Base-by-base conservation (phyloP, 2,888 invertebrate species). In the Syrphus vitripennis region DNA sequence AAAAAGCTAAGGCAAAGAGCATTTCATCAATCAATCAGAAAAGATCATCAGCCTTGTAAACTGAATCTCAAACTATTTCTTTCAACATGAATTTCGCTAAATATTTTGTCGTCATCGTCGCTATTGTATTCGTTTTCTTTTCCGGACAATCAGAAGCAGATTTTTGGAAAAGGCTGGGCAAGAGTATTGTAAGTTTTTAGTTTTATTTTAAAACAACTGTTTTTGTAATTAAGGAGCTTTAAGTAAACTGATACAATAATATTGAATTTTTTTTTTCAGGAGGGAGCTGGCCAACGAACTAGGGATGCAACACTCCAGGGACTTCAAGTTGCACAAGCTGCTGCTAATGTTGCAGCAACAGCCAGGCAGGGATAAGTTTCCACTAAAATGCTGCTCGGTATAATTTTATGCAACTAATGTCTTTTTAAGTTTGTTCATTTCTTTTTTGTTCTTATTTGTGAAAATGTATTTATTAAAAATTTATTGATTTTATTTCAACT, bases 131-230 rank as follows among this genome's bases (percentile, higher is more conserved):
- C 50, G 89, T 90, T 19, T 78, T 89, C 2, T 89, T 89, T 55
- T 40, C 89, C 45, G 90, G 89, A 24, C 89, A 91, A 81, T 88
- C 89, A 12, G 89, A 91, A 21, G 90, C 90, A 5, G 90, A 90
- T n/a, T 91, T 90, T 89, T 81, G 90, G 5, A 90, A 88, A 76
- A 90, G 90, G 53, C 86, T 91, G 70, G 90, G 89, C 74, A 90
- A 91, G 83, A 89, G 87, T 88, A 74, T 90, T 77, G 90, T 90
- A 88, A 89, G 89, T 63, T 19, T 4, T 50, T 3, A 1, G 10
- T 4, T 10, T 10, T 45, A 9, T 45, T 3, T 19, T n/a, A 1
- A 29, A 45, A 14, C 14, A 29, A 16, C 4, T 1, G 2, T 9
- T 29, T 29, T 12, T 9, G 4, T 2, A n/a, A n/a, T n/a, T n/a